These are phyloP conservation scores for Syrrhaptes paradoxus DNA, from an alignment of 2,113 vertebrate species.

Conservation along the genomic window DNA sequence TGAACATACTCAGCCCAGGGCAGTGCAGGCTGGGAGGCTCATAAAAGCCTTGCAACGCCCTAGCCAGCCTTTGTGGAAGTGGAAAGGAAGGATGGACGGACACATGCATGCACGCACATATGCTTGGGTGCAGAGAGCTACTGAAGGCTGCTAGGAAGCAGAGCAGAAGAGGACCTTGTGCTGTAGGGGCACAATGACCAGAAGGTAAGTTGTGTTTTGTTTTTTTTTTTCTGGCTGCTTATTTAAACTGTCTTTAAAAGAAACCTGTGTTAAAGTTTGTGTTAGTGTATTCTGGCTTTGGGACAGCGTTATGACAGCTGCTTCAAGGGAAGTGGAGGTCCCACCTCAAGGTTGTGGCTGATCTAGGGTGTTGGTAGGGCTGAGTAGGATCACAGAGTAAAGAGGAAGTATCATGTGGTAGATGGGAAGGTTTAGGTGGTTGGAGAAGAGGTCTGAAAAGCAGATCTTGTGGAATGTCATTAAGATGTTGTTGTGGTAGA, in stretches of 20 bases:
- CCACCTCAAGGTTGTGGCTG: neutral
- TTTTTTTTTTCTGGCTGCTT: neutral
- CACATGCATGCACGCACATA: no score
- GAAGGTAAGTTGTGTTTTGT: neutral
- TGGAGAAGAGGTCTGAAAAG: neutral
- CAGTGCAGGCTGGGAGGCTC: neutral
- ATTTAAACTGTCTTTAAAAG: neutral
- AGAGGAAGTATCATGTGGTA: accelerated
- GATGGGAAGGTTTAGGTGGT: neutral
- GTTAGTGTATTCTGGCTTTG: neutral
- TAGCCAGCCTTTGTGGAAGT: neutral
- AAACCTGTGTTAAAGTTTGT: neutral
- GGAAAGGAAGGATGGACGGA: neutral
- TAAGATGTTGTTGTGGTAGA: neutral
- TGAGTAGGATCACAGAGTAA: accelerated
- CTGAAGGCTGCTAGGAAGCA: neutral
- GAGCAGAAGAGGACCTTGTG: neutral
- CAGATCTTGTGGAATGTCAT: neutral
- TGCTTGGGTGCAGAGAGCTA: accelerated
- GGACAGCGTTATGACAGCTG: neutral
- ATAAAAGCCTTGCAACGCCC: neutral
- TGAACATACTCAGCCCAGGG: neutral
- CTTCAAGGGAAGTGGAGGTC: neutral
- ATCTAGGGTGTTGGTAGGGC: neutral
- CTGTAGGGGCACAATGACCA: neutral